Percentiles rank a stretch among this genome's conserved stretches.
These are phyloP conservation scores for Cliona cf. orientalis DNA, from an alignment of 37 sponge, comb jelly and placozoan genomes.

Conservation along the genomic window DNA sequence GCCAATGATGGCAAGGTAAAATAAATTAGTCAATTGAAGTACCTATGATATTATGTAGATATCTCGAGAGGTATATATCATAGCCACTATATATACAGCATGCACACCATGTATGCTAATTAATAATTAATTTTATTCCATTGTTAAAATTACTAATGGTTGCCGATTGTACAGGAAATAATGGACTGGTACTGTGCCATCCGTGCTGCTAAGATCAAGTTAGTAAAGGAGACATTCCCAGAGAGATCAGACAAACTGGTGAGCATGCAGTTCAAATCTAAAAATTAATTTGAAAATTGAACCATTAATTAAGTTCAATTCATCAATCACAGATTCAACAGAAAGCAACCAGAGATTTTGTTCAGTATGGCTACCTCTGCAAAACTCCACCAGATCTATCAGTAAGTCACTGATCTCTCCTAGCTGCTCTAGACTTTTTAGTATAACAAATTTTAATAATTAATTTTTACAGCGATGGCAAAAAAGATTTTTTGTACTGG, in stretches of 20 bases:
- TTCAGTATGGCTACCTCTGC: conserved; percentile 43
- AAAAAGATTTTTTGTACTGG: conserved; percentile 79
- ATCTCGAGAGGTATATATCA: no score
- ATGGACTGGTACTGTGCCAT: conserved; percentile 82
- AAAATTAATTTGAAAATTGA: background rate
- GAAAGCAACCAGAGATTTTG: conserved; percentile 32
- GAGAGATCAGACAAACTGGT: conserved; percentile 37
- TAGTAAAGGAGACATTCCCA: conserved; percentile 25
- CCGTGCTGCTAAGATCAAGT: conserved; percentile 60
- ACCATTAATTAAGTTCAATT: background rate
- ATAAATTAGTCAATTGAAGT: background rate
- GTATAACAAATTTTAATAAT: background rate
- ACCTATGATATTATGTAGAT: no score
- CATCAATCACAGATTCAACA: conserved; percentile 15
- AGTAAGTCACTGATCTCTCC: background rate
- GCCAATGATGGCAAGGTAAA: conserved; percentile 69
- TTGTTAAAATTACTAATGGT: background rate
- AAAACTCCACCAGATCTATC: conserved; percentile 53
- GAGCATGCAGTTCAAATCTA: background rate
- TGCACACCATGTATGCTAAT: no score
- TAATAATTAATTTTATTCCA: background rate
- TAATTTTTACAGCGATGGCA: conserved; percentile 60
- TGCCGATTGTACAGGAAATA: conserved; percentile 43
- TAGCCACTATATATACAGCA: background rate
- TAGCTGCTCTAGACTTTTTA: background rate